Evolutionary conservation across 2,797 vertebrate genomes (phyloP).

Genomic region (Chiloscyllium punctatum): DNA sequence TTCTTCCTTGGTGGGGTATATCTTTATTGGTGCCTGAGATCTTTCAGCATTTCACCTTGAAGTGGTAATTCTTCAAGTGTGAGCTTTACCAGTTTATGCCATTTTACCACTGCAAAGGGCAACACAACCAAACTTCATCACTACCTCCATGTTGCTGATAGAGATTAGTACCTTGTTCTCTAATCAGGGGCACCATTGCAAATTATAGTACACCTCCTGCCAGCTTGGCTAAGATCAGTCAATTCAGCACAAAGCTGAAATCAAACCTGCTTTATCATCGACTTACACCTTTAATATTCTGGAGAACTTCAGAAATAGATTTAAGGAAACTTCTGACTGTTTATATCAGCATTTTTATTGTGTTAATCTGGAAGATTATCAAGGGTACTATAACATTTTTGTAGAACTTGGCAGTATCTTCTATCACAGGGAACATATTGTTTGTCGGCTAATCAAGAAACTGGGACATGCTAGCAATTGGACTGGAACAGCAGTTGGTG

Average conservation of each 20-base stretch:
- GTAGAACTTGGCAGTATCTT: not conserved
- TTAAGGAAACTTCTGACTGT: not conserved
- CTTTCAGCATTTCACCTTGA: not conserved
- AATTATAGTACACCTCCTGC: not conserved
- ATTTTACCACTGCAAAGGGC: not conserved
- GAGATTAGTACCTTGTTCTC: not conserved
- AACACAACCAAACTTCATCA: not conserved
- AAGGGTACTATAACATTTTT: not conserved
- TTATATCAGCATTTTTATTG: not conserved
- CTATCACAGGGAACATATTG: not conserved
- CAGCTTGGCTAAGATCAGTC: not conserved
- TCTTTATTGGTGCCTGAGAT: not conserved
- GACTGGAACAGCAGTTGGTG: not conserved
- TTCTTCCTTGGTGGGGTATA: not conserved
- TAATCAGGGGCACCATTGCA: not conserved
- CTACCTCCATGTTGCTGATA: not conserved
- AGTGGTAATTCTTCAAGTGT: not conserved
- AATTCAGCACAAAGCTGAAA: not conserved
- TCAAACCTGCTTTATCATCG: not conserved
- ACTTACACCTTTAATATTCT: not conserved
- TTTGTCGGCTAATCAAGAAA: not conserved
- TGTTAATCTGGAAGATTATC: not conserved
- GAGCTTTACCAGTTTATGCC: not conserved
- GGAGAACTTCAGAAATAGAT: not conserved
- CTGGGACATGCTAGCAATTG: not conserved